Percentiles rank a stretch among this genome's conserved stretches.
Evolutionary conservation across 2,888 invertebrate genomes (phyloP).

Genomic region (Rugalucina vietnamica): DNA sequence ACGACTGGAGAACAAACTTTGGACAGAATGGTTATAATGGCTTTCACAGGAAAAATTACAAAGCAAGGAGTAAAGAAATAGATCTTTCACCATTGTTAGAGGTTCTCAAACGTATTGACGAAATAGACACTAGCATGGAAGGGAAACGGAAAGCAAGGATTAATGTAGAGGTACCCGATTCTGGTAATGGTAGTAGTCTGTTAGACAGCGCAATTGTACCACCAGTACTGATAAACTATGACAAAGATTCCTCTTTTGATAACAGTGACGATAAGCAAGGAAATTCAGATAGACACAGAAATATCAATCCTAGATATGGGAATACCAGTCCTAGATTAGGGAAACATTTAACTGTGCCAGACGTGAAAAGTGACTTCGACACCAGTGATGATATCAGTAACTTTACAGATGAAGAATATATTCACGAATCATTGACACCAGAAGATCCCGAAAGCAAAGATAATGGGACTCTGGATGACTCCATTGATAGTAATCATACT

Average conservation of each 20-base stretch:
- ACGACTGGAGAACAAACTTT: too few species aligned
- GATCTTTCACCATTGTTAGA: slow-evolving; percentile 54
- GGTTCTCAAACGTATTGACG: slow-evolving; percentile 48
- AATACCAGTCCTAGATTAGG: neutral
- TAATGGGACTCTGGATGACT: neutral
- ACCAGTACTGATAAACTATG: too few species aligned
- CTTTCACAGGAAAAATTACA: slow-evolving; percentile 28
- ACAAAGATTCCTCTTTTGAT: too few species aligned
- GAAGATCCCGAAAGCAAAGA: neutral
- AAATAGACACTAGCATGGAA: slow-evolving; percentile 55
- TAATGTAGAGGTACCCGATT: too few species aligned
- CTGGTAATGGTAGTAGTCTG: too few species aligned
- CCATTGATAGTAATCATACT: neutral
- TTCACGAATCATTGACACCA: neutral
- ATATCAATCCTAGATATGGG: neutral
- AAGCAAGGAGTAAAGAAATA: slow-evolving; percentile 44
- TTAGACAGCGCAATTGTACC: too few species aligned
- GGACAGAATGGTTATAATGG: neutral
- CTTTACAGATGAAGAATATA: neutral
- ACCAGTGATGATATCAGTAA: neutral
- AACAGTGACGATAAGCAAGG: neutral
- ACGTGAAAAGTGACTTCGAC: neutral
- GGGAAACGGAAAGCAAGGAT: neutral
- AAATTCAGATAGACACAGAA: neutral
- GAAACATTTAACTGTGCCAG: neutral